Conservation (phyloP, 1,140 invertebrate genomes). For the Agrilus planipennis region DNA sequence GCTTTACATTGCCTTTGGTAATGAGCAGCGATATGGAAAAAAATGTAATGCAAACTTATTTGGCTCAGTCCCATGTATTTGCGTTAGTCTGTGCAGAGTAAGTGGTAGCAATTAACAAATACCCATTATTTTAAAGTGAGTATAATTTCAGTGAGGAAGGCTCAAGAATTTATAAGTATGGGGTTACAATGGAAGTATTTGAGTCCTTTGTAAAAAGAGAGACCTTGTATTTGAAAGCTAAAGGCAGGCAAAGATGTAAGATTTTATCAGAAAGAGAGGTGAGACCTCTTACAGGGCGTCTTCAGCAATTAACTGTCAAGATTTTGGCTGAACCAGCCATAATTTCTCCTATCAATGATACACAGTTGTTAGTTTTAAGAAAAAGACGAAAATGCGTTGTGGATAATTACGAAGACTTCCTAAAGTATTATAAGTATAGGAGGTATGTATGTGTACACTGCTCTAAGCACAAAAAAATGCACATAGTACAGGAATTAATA, state of each 20-base stretch:
- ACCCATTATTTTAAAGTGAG: too few species aligned
- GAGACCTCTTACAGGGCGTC: constrained; percentile 5
- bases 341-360: constrained; percentile 22
- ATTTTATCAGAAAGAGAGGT: constrained; percentile 21
- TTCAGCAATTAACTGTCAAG: constrained; percentile 25
- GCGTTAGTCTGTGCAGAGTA: constrained; percentile 29
- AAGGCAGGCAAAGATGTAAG: constrained; percentile 29
- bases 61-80: constrained; percentile 24
- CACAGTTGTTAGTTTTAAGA: constrained; percentile 24
- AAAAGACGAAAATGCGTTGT: constrained; percentile 10
- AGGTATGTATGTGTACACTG: constrained; percentile 13
- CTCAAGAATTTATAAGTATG: constrained; percentile 22
- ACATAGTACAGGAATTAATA: too few species aligned
- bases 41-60: constrained; percentile 20
- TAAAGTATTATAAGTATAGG: constrained; percentile 21
- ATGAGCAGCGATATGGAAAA: constrained; percentile 21
- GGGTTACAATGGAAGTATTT: constrained; percentile 32
- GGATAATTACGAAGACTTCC: constrained; percentile 13
- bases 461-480: too few species aligned
- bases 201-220: constrained; percentile 20
- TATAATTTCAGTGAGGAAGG: constrained; percentile 13
- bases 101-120: constrained; percentile 10
- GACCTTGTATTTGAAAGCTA: constrained; percentile 28
- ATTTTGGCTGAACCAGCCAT: constrained; percentile 23
- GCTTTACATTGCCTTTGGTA: constrained; percentile 30